Percentiles rank a stretch among this genome's conserved stretches.
These are phyloP conservation scores for Tetrax tetrax DNA, from an alignment of 2,113 vertebrate species.

Conservation along the genomic window DNA sequence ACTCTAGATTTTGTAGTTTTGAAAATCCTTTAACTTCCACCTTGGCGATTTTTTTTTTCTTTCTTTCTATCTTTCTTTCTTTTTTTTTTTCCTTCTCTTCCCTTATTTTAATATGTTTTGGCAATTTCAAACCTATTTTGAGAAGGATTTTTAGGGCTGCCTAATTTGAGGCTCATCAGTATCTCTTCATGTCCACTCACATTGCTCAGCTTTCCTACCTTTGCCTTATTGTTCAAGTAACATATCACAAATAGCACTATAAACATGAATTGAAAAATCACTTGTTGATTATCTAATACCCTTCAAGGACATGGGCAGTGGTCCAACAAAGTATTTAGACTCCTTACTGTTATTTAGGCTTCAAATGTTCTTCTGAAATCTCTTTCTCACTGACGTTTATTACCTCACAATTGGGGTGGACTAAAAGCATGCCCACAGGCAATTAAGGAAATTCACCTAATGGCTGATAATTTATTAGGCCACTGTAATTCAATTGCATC, in stretches of 20 bases:
- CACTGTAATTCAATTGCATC: conserved; percentile 44
- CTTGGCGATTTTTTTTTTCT: neutral
- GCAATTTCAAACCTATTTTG: neutral
- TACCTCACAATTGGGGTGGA: conserved; percentile 36
- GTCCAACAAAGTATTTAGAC: conserved; percentile 14
- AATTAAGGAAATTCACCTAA: conserved; percentile 67
- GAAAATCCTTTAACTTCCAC: neutral
- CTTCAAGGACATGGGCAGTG: neutral
- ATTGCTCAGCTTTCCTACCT: neutral
- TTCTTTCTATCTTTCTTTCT: too few relatives aligned
- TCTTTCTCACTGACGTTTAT: neutral
- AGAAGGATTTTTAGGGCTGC: neutral
- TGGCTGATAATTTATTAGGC: conserved; percentile 57
- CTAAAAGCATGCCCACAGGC: conserved; percentile 57
- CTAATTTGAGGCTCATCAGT: neutral
- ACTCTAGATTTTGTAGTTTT: neutral
- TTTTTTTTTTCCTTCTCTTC: too few relatives aligned
- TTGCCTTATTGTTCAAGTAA: neutral
- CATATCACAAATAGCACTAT: neutral
- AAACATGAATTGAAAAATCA: conserved; percentile 20
- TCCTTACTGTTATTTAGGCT: neutral
- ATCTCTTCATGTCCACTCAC: neutral
- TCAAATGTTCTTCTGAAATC: neutral
- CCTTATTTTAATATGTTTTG: neutral
- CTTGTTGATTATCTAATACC: neutral